Evolutionary conservation across 1,140 invertebrate genomes (phyloP).

Genomic region (Danaus melanippus): DNA sequence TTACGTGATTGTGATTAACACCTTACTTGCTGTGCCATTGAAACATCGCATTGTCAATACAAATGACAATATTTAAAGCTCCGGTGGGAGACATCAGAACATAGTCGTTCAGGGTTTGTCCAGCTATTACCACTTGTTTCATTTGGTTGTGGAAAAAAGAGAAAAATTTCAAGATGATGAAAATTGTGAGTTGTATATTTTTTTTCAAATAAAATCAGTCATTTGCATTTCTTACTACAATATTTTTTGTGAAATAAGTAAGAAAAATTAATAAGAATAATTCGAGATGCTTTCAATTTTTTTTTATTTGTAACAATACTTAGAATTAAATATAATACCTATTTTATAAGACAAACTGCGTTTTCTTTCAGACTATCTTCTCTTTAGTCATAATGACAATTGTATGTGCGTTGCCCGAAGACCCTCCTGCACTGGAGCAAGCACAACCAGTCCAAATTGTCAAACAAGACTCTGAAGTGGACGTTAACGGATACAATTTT

Average conservation of each 20-base stretch:
- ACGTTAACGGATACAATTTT: constrained; percentile 58
- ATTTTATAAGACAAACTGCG: constrained; percentile 9
- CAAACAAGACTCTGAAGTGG: constrained; percentile 55
- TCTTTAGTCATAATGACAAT: constrained; percentile 39
- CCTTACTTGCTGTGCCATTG: constrained; percentile 61
- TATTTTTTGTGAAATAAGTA: too few relatives aligned
- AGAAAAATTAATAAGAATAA: neutral
- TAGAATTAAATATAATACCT: too few relatives aligned
- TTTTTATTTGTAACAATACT: neutral
- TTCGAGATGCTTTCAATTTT: neutral
- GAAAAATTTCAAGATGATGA: constrained; percentile 52
- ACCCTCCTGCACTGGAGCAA: constrained; percentile 15
- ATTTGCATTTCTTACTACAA: neutral
- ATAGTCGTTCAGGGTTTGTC: constrained; percentile 49
- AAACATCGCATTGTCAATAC: constrained; percentile 57
- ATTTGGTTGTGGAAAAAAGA: constrained; percentile 16
- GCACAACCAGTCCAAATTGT: constrained; percentile 45
- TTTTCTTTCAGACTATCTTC: constrained; percentile 43
- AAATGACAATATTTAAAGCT: constrained; percentile 58
- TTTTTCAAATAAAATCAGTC: neutral
- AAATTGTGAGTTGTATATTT: constrained; percentile 47
- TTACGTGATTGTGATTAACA: constrained; percentile 67
- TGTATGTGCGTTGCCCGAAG: constrained; percentile 39
- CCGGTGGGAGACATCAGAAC: constrained; percentile 27
- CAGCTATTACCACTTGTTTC: constrained; percentile 30